Evolutionary conservation across 2,113 vertebrate species (phyloP).

Genomic region (Crotalus tigris): DNA sequence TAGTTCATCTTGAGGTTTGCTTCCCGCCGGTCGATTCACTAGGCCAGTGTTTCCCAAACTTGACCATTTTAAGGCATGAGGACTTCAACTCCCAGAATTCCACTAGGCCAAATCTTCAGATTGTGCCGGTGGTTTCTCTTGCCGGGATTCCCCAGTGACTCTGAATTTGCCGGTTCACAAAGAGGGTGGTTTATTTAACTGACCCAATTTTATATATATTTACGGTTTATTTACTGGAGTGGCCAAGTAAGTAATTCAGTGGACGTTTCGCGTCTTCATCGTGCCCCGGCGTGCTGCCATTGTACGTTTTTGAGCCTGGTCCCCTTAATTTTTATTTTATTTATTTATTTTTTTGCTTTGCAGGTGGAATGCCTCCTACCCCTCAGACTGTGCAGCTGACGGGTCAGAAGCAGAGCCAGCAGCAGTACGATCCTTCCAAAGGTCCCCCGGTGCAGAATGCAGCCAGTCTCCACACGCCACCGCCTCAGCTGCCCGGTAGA

Average conservation of each 20-base stretch:
- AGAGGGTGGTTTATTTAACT: conserved; percentile 42
- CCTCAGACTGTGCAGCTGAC: conserved; percentile 86
- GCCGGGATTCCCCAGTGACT: conserved; percentile 43
- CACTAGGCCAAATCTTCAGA: conserved; percentile 19
- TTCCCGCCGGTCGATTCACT: conserved; percentile 25
- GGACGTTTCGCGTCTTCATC: neutral
- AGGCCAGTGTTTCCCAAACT: neutral
- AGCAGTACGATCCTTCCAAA: conserved; percentile 89
- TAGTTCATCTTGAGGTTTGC: conserved; percentile 25
- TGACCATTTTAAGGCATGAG: too few species aligned
- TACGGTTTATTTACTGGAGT: conserved; percentile 42
- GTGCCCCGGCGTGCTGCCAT: neutral
- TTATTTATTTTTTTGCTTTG: conserved; percentile 52
- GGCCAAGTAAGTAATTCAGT: conserved; percentile 48
- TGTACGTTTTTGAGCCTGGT: rapidly evolving
- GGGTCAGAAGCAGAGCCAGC: conserved; percentile 88
- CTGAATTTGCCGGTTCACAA: neutral
- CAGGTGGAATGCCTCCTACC: conserved; percentile 90
- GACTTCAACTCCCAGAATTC: too few species aligned
- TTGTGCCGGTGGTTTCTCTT: conserved; percentile 45
- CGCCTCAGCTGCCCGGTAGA: conserved; percentile 81
- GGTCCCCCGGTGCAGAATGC: conserved; percentile 92
- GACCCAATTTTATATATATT: neutral
- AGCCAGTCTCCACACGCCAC: conserved; percentile 86
- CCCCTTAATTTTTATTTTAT: neutral